Evolutionary conservation across 2,113 vertebrate genomes (phyloP), one percentile per base, ranked within the genome.

Genomic region (Tenrec ecaudatus): DNA sequence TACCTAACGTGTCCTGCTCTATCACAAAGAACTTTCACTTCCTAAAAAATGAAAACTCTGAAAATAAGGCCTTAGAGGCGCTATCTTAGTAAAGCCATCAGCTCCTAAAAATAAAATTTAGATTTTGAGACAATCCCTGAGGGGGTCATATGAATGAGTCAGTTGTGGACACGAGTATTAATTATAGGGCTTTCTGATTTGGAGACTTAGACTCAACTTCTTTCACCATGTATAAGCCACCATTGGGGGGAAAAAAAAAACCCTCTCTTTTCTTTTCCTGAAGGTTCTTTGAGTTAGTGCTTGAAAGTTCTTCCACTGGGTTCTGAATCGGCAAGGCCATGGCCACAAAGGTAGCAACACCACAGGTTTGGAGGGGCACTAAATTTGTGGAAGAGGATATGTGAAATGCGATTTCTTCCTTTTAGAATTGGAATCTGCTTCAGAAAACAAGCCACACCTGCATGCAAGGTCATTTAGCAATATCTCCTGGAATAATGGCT

Each of bases 181-280:
- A 16, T 62, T 81, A 88, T 23, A 60, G 14, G 93, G 20, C 25
- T 53, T 31, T 91, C 23, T 95, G 36, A 73, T 86, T 57, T 27
- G 31, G 16, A 90, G 31, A 58, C 29, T 20, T 43, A 38, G 80
- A 10, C 1, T 29, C 0, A 64, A 17, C 20, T 66, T 31, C 2
- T 33, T 33, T 62, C 27, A n/a, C 4, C 69, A 29, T n/a, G 80
- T 90, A 73, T 33, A 60, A 71, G 69, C 7, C 36, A 33, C n/a
- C 9, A 10, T 23, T 43, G 57, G 62, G 11, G 85, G 86, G 2
- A 86, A 78, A 53, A 53, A 47, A 47, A 5, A 47, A 47, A 47
- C 6, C 43, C 10, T 79, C 43, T 69, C 4, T 53, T 89, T 22
- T 11, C 29, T 53, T 86, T 86, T 57, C 43, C 62, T 69, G 57